These are phyloP conservation scores for Drosophila anomalata DNA, from an alignment of 2,888 invertebrate species.

Conservation along the genomic window DNA sequence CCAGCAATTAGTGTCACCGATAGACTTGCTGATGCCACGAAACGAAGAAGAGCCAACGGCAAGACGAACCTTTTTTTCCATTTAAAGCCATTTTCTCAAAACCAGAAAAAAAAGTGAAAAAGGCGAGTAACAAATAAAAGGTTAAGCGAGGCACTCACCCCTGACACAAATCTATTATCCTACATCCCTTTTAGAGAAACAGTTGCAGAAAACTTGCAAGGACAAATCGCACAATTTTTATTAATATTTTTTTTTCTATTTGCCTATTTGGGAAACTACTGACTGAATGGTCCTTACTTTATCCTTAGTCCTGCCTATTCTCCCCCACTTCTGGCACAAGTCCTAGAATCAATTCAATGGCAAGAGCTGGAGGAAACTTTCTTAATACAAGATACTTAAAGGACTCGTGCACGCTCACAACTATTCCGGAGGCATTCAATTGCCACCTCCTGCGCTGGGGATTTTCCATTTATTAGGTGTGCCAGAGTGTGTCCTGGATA, in stretches of 20 bases:
- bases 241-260: constrained; percentile 75
- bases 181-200: constrained; percentile 32
- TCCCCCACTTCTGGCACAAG: constrained; percentile 33
- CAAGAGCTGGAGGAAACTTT: constrained; percentile 55
- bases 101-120: constrained; percentile 4
- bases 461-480: constrained; percentile 27
- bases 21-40: constrained; percentile 51
- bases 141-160: constrained; percentile 39
- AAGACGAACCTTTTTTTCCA: constrained; percentile 21
- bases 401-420: constrained; percentile 52
- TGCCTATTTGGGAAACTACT: constrained; percentile 73
- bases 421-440: constrained; percentile 42
- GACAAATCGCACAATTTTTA: constrained; percentile 70
- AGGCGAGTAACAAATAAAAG: constrained; percentile 33
- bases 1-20: constrained; percentile 71
- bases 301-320: constrained; percentile 17
- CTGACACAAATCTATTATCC: constrained; percentile 38
- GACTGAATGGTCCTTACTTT: constrained; percentile 42
- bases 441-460: constrained; percentile 41
- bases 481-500: not conserved
- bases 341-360: constrained; percentile 65
- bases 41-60: constrained; percentile 24
- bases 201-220: constrained; percentile 38
- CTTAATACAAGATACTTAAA: constrained; percentile 75
- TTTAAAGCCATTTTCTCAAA: constrained; percentile 49